These are phyloP conservation scores for Chrysina gloriosa DNA, from an alignment of 2,888 invertebrate genomes.

Conservation along the genomic window DNA sequence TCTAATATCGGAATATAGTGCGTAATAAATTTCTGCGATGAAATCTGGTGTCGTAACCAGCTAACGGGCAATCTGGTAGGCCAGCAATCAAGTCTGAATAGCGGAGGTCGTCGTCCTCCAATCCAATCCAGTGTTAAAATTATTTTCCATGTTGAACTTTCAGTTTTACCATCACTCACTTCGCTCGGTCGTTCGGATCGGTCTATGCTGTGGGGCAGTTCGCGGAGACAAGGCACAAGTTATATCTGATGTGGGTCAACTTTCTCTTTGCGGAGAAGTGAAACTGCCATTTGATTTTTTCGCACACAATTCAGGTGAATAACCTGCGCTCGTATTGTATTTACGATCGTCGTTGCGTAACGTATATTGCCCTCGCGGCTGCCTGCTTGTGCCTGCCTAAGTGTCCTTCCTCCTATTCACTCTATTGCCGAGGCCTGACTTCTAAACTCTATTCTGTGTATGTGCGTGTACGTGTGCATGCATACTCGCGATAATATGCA, in stretches of 20 bases:
- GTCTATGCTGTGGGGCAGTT: neutral
- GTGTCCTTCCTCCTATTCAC: conserved; percentile 59
- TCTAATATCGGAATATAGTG: too few species aligned
- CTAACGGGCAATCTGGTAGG: conserved; percentile 20
- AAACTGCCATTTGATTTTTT: conserved; percentile 64
- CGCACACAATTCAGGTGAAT: conserved; percentile 63
- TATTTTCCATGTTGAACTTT: conserved; percentile 50
- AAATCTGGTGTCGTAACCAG: conserved; percentile 28
- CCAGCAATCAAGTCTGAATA: conserved; percentile 7
- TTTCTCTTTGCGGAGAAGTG: conserved; percentile 65
- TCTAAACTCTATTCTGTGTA: conserved; percentile 3
- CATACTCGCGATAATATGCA: neutral
- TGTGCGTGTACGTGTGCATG: conserved; percentile 14
- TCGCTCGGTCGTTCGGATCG: conserved; percentile 13
- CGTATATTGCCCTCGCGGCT: conserved; percentile 53
- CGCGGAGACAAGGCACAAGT: conserved; percentile 44
- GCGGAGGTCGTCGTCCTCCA: conserved; percentile 47
- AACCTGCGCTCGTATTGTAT: conserved; percentile 61
- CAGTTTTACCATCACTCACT: conserved; percentile 52
- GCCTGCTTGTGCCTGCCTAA: conserved; percentile 31
- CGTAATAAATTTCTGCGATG: conserved; percentile 22
- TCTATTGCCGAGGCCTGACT: conserved; percentile 3
- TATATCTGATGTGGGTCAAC: conserved; percentile 63
- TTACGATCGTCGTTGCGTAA: conserved; percentile 61
- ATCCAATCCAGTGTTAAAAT: conserved; percentile 48